These are phyloP conservation scores for Crocidura indochinensis DNA, from an alignment of 2,797 vertebrate species.

Conservation along the genomic window DNA sequence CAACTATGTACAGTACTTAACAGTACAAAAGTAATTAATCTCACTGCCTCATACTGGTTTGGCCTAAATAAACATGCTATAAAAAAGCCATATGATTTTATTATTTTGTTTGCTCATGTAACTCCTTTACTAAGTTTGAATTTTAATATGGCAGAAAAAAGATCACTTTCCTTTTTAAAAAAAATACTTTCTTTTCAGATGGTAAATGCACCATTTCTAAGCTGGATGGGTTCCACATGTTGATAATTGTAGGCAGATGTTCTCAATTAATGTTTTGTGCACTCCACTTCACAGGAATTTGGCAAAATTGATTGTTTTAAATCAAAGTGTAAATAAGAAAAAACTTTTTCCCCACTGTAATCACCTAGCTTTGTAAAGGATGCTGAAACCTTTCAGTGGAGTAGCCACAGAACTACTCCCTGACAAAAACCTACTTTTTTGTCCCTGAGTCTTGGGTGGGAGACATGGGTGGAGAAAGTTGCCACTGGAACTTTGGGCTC, in stretches of 20 bases:
- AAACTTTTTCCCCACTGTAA: conserved; percentile 26
- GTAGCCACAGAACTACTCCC: conserved; percentile 33
- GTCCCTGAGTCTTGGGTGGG: background rate
- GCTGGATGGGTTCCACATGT: conserved; percentile 12
- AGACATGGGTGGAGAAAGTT: background rate
- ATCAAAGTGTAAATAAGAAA: conserved; percentile 59
- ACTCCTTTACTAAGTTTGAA: conserved; percentile 48
- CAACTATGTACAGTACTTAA: conserved; percentile 81
- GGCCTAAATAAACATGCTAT: conserved; percentile 79
- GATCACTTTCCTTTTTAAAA: conserved; percentile 31
- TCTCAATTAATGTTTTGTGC: conserved; percentile 56
- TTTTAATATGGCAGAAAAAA: conserved; percentile 63
- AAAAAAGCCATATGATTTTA: conserved; percentile 47
- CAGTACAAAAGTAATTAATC: conserved; percentile 81
- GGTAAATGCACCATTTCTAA: conserved; percentile 1
- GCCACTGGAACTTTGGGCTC: background rate
- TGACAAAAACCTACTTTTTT: background rate
- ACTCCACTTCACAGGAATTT: conserved; percentile 45
- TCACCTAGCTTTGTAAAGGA: conserved; percentile 9
- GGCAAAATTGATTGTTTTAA: conserved; percentile 59
- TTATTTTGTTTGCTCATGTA: conserved; percentile 52
- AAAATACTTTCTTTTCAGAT: conserved; percentile 66
- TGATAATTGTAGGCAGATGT: conserved; percentile 62
- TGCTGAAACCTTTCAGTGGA: background rate
- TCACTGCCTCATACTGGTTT: conserved; percentile 73